These are phyloP conservation scores for Artibeus lituratus DNA, from an alignment of 2,797 vertebrate genomes.

Conservation along the genomic window DNA sequence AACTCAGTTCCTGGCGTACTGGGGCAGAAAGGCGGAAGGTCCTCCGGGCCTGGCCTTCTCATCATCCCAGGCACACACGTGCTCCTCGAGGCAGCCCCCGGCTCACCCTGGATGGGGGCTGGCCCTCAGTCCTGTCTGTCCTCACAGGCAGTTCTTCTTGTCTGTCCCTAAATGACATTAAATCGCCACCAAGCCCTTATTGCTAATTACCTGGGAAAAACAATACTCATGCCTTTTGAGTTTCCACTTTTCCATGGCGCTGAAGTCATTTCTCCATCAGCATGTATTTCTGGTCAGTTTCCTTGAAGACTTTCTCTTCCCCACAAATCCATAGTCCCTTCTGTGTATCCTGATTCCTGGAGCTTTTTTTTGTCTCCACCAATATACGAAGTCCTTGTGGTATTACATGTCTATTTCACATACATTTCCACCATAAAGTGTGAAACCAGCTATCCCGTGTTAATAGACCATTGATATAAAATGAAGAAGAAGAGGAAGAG, in stretches of 20 bases:
- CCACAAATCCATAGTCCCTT: background rate
- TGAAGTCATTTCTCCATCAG: background rate
- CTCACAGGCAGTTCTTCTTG: background rate
- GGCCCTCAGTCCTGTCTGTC: background rate
- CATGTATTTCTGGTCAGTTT: background rate
- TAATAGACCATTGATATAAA: background rate
- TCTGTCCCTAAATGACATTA: background rate
- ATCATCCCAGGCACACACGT: accelerated
- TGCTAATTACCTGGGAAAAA: background rate
- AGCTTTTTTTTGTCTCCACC: background rate
- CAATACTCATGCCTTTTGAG: background rate
- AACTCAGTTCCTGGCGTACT: background rate
- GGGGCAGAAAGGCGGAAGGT: background rate
- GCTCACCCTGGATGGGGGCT: background rate
- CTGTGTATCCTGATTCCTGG: background rate
- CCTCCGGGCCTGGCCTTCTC: background rate
- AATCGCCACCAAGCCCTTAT: background rate
- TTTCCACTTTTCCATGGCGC: background rate
- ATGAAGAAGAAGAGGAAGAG: background rate
- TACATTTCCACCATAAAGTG: background rate
- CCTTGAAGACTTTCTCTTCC: background rate
- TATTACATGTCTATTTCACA: background rate
- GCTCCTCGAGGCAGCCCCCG: too few species aligned
- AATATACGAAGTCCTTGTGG: accelerated
- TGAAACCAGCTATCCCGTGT: background rate